Percentiles rank a stretch among this genome's conserved stretches.
Conservation (phyloP, 2,888 invertebrate species). For the Polyploca ridens region DNA sequence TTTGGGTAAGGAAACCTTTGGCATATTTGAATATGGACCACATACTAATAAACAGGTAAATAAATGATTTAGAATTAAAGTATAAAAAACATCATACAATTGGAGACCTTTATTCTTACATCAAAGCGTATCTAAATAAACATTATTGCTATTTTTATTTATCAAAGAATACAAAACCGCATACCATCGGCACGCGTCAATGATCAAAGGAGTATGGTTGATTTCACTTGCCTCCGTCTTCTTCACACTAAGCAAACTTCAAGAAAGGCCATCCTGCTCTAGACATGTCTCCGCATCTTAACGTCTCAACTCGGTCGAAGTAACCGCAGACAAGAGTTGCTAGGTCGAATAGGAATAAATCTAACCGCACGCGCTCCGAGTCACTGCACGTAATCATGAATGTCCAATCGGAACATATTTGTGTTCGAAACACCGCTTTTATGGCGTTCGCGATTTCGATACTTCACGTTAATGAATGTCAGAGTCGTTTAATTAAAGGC, state of each 20-base stretch:
- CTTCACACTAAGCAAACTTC: slow-evolving; percentile 32
- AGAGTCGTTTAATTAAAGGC: slow-evolving; percentile 45
- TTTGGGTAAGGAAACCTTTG: too few relatives aligned
- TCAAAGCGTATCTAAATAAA: slow-evolving; percentile 35
- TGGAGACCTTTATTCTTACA: background rate
- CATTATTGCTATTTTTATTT: slow-evolving; percentile 48
- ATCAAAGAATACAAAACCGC: slow-evolving; percentile 44
- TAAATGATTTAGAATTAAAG: background rate
- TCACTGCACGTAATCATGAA: slow-evolving; percentile 37
- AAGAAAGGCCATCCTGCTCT: slow-evolving; percentile 41
- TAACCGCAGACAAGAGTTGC: slow-evolving; percentile 50
- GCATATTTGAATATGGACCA: too few relatives aligned
- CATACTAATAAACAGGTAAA: background rate
- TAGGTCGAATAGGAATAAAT: slow-evolving; percentile 52
- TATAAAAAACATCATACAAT: background rate
- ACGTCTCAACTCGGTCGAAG: slow-evolving; percentile 56
- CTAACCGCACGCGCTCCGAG: slow-evolving; percentile 41
- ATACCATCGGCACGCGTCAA: slow-evolving; percentile 49
- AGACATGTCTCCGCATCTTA: slow-evolving; percentile 51
- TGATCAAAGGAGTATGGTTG: slow-evolving; percentile 47
- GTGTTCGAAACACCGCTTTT: slow-evolving; percentile 31
- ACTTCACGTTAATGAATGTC: slow-evolving; percentile 40
- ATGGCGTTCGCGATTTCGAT: slow-evolving; percentile 39
- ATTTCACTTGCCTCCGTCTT: slow-evolving; percentile 33
- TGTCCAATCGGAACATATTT: slow-evolving; percentile 41